Evolutionary conservation across 2,888 invertebrate species (phyloP).

Genomic region (Lymantria monacha): DNA sequence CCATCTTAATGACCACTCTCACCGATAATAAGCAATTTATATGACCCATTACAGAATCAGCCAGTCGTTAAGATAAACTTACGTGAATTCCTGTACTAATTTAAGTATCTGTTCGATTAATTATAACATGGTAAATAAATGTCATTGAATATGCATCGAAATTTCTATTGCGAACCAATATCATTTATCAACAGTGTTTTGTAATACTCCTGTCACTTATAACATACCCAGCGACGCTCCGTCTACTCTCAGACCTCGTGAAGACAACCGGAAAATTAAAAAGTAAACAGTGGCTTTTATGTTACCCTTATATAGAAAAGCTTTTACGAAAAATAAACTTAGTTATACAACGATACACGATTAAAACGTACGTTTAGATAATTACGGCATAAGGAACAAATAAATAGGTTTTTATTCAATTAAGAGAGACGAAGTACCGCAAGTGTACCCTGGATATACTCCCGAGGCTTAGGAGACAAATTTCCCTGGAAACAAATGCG

Average conservation of each 20-base stretch:
- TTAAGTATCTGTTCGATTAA: conserved; percentile 34
- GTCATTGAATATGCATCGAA: conserved; percentile 10
- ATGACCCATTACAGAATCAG: conserved; percentile 64
- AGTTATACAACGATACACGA: conserved; percentile 13
- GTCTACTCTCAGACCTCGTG: conserved; percentile 60
- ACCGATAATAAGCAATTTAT: conserved; percentile 69
- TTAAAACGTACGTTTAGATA: conserved; percentile 40
- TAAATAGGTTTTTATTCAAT: conserved; percentile 69
- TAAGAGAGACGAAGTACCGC: conserved; percentile 66
- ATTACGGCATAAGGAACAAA: conserved; percentile 48
- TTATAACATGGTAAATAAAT: conserved; percentile 23
- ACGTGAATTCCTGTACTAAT: conserved; percentile 47
- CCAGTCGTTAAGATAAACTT: conserved; percentile 63
- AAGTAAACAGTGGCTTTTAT: conserved; percentile 66
- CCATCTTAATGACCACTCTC: conserved; percentile 48
- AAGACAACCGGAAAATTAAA: conserved; percentile 80
- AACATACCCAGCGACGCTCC: conserved; percentile 52
- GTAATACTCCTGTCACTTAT: conserved; percentile 59
- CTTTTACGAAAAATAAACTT: conserved; percentile 38
- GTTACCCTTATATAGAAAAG: conserved; percentile 44
- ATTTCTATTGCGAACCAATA: conserved; percentile 11
- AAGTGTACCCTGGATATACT: conserved; percentile 59
- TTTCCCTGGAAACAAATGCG: conserved; percentile 78
- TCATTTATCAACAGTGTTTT: conserved; percentile 50
- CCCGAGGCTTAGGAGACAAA: conserved; percentile 76